phyloP scores from a whole-genome alignment of 2,113 vertebrate species.

The Callipepla californica region DNA sequence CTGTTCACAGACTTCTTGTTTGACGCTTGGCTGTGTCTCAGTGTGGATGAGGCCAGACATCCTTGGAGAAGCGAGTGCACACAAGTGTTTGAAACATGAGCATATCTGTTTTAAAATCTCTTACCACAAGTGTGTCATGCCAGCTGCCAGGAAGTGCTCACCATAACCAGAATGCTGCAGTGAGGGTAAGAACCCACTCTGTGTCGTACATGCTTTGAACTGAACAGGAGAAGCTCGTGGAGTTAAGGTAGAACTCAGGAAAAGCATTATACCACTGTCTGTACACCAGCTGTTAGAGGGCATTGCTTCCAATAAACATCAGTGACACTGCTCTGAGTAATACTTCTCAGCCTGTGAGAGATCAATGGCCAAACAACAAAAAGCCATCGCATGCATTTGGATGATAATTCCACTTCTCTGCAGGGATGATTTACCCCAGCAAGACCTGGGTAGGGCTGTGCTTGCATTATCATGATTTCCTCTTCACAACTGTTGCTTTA shows the following conservation, averaged over 20 bases:
- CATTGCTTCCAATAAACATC: neutral
- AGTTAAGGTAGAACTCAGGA: conserved; percentile 5
- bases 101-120: conserved; percentile 42
- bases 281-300: neutral
- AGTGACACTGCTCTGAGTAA: neutral
- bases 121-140: conserved; percentile 14
- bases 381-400: neutral
- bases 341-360: neutral
- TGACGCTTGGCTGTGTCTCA: conserved; percentile 35
- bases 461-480: neutral
- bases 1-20: conserved; percentile 47
- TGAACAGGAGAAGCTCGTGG: neutral
- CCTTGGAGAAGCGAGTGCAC: neutral
- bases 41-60: conserved; percentile 37
- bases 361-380: conserved; percentile 4
- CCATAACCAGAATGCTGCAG: conserved; percentile 32
- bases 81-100: conserved; percentile 4
- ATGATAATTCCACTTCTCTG: conserved; percentile 10
- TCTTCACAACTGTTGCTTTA: neutral
- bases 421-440: conserved; percentile 16
- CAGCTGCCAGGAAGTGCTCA: conserved; percentile 57
- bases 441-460: neutral
- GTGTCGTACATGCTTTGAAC: neutral
- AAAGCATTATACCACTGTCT: neutral
- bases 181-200: conserved; percentile 7